Base-by-base conservation (phyloP, 2,888 invertebrate species). In the Aleiodes testaceus region DNA sequence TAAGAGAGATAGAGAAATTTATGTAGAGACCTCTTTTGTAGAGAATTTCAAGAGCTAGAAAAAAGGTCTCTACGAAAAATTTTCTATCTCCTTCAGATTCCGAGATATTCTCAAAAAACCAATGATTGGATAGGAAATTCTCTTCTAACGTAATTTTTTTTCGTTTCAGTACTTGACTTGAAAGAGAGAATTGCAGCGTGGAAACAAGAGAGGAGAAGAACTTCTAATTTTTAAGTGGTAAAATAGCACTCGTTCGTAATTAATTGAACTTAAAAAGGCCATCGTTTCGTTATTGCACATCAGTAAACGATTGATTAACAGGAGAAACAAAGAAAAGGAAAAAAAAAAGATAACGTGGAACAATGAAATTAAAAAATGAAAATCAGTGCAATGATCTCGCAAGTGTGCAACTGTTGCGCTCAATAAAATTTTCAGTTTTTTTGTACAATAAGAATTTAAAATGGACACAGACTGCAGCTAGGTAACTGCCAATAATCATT, bases 121-220 rank as follows among this genome's bases (percentile, higher is more conserved):
- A 26, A 26, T 26, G 3, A 5, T 5, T 5, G 5, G 5, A 26
- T 26, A 26, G 4, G 22, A 22, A 88, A 87, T 82, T 80, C 14
- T 16, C 6, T 22, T 53, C n/a, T 26, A 65, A 64, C 20, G 59
- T 16, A 36, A 45, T 22, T 20, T 52, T 64, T 5, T 66, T 71
- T 73, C 78, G 79, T 90, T 91, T 45, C 89, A 93, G 96, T 93
- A 78, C 90, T 91, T 66, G 97, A 97, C 82, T 89, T 97, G 75
- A 97, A 96, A 88, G 93, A 94, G 85, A 92, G 93, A 84, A 97
- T 97, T 86, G 90, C 92, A 79, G 91, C 92, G 81, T 97, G 97
- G 97, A 95, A 95, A 85, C 92, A 92, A 77, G 93, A 94, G 84
- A 95, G 94, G 88, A 91, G 91, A 83, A 86, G 36, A 81, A 69